Evolutionary conservation across 2,113 vertebrate genomes (phyloP).

Genomic region (Pseudorasbora parva): DNA sequence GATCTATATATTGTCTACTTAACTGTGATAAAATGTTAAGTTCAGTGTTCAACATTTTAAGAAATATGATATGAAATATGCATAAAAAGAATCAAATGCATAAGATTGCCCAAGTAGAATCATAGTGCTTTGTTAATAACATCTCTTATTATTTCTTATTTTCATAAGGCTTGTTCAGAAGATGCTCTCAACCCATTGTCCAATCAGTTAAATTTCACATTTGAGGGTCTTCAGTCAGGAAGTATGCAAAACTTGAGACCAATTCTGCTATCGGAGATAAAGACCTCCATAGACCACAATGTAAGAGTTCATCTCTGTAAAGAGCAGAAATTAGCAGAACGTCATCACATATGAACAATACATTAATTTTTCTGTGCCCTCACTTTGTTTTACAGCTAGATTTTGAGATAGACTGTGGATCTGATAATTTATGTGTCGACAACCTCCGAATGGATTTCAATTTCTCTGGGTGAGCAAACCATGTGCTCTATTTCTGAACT

Average conservation of each 20-base stretch:
- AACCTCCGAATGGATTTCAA: slow-evolving; percentile 77
- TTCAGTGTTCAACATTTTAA: background rate
- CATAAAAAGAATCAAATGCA: background rate
- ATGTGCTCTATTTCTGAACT: background rate
- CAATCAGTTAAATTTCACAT: slow-evolving; percentile 70
- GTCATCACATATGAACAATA: background rate
- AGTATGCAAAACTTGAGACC: slow-evolving; percentile 44
- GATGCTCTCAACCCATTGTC: slow-evolving; percentile 68
- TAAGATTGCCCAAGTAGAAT: background rate
- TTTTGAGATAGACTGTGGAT: slow-evolving; percentile 85
- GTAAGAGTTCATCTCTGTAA: slow-evolving; percentile 59
- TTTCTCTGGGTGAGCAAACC: slow-evolving; percentile 74
- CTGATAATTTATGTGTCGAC: slow-evolving; percentile 77
- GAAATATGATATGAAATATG: background rate
- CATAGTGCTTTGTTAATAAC: background rate
- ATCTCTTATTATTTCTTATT: background rate
- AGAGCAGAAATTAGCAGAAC: background rate
- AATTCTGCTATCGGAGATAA: slow-evolving; percentile 56
- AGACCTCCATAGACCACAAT: slow-evolving; percentile 51
- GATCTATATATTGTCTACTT: no score
- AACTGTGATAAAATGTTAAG: no score
- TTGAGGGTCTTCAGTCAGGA: slow-evolving; percentile 59
- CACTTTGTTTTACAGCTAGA: slow-evolving; percentile 70
- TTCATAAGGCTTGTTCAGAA: slow-evolving; percentile 70
- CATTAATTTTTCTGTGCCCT: background rate